Percentiles rank a stretch among this genome's conserved stretches.
These are phyloP conservation scores for Agonopterix arenella DNA, from an alignment of 2,888 invertebrate species.

Conservation along the genomic window DNA sequence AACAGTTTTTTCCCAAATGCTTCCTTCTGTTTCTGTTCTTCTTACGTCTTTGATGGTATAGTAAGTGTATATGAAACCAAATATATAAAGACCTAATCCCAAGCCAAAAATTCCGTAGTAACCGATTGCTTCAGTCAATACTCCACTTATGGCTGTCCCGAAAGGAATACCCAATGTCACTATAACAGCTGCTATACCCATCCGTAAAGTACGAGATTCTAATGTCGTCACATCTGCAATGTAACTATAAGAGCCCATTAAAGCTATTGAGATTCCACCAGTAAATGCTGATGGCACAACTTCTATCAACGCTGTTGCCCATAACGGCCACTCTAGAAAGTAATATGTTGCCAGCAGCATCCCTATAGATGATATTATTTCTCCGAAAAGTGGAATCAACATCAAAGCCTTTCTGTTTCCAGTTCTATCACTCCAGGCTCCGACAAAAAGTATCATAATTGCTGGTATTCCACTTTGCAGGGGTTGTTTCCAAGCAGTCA, in stretches of 20 bases:
- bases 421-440: constrained; percentile 79
- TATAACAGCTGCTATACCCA: constrained; percentile 76
- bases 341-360: constrained; percentile 70
- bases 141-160: constrained; percentile 69
- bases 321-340: constrained; percentile 74
- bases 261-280: constrained; percentile 74
- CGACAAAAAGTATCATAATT: constrained; percentile 74
- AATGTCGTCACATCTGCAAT: constrained; percentile 77
- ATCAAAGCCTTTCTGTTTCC: constrained; percentile 76
- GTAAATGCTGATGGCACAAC: constrained; percentile 73
- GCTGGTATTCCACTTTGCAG: constrained; percentile 75
- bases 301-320: constrained; percentile 72
- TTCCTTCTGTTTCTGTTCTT: constrained; percentile 35
- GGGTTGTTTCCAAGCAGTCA: constrained; percentile 73
- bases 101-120: constrained; percentile 64
- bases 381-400: constrained; percentile 74
- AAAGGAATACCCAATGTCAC: constrained; percentile 67
- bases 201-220: constrained; percentile 77
- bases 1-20: constrained; percentile 29
- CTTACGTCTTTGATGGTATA: constrained; percentile 54
- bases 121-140: constrained; percentile 59
- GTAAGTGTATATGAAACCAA: constrained; percentile 51
- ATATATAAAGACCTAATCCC: constrained; percentile 37
- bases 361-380: constrained; percentile 68
- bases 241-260: constrained; percentile 78